Percentiles rank a stretch among this genome's conserved stretches.
Conservation (phyloP, 2,113 vertebrate genomes). For the Cololabis saira region DNA sequence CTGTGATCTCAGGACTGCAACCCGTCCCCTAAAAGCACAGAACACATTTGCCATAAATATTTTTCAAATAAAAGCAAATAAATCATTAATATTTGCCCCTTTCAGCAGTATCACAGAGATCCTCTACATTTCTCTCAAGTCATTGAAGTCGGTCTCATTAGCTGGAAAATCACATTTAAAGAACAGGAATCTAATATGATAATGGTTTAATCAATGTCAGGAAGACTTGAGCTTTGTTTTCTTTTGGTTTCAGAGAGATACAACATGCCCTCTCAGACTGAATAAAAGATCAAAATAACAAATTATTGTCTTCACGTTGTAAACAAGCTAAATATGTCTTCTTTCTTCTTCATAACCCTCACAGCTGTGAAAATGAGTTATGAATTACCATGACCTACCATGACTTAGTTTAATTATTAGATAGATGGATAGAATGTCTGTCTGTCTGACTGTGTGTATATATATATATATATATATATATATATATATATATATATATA, state of each 20-base stretch:
- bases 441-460: no score
- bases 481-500: no score
- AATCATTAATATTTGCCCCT: conserved; percentile 76
- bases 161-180: conserved; percentile 60
- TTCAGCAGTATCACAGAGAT: conserved; percentile 57
- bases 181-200: conserved; percentile 44
- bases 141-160: conserved; percentile 73
- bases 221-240: conserved; percentile 34
- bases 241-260: conserved; percentile 4
- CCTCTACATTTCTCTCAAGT: conserved; percentile 64
- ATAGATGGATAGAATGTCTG: no score
- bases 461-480: no score
- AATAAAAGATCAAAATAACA: conserved; percentile 55
- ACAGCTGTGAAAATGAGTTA: conserved; percentile 57
- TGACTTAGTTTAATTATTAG: no score
- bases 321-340: conserved; percentile 58
- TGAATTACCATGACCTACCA: conserved; percentile 65
- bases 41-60: conserved; percentile 57
- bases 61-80: conserved; percentile 77
- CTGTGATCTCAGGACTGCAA: conserved; percentile 33
- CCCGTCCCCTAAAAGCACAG: conserved; percentile 68
- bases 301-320: conserved; percentile 53
- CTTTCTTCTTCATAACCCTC: conserved; percentile 31
- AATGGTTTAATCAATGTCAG: conserved; percentile 61
- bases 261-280: conserved; percentile 14